A percentile compares a stretch with the other conserved stretches of the same genome.
These are phyloP conservation scores for Propithecus deckenii DNA, from an alignment of 2,797 vertebrate species.

Conservation along the genomic window DNA sequence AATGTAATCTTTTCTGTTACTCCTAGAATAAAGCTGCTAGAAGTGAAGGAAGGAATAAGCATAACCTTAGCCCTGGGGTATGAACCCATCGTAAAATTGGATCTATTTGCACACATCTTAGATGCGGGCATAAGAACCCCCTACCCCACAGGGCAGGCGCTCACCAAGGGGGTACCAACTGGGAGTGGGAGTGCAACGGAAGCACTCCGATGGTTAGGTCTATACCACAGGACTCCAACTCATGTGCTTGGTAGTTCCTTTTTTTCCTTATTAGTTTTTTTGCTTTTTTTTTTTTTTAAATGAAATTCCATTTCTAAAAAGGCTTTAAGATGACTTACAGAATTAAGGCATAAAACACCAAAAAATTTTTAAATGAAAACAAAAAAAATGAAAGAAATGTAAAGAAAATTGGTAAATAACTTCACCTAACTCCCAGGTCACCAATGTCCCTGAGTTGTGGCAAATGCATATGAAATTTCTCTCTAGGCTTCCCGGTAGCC, in stretches of 20 bases:
- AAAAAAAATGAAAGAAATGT: not conserved
- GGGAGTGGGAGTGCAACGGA: accelerated
- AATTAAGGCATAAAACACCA: not conserved
- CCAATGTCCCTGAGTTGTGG: not conserved
- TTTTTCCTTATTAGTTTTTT: not conserved
- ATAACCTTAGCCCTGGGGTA: not conserved
- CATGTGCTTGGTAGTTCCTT: not conserved
- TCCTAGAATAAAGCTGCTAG: not conserved
- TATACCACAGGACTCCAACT: not conserved
- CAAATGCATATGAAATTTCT: not conserved
- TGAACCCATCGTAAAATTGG: not conserved
- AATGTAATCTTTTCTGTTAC: not conserved
- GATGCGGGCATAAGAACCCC: not conserved
- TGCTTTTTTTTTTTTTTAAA: not conserved
- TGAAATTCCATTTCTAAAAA: not conserved
- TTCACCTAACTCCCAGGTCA: not conserved
- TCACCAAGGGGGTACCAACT: not conserved
- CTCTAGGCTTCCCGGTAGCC: not conserved
- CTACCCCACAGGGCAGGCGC: not conserved
- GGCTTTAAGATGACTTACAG: not conserved
- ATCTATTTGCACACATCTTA: not conserved
- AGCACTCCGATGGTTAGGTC: too few species aligned
- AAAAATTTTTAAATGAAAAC: not conserved
- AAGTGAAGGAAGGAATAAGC: not conserved
- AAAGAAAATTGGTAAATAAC: not conserved